Evolutionary conservation across 2,797 vertebrate genomes (phyloP).

Genomic region (Spheniscus humboldti): DNA sequence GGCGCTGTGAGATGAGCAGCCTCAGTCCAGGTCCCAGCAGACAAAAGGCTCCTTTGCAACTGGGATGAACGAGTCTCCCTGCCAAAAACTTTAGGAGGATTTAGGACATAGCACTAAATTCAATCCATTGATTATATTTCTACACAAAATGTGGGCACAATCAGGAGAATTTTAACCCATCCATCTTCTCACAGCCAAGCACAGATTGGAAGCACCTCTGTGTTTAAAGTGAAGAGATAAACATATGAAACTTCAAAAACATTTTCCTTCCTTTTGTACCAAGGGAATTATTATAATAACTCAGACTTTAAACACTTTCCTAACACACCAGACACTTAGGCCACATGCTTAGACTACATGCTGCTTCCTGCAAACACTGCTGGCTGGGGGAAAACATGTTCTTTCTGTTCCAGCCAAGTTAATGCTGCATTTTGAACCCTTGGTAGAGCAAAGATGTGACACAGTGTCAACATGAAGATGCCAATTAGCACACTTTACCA

Average conservation of each 20-base stretch:
- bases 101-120: background rate
- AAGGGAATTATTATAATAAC: background rate
- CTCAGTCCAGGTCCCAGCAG: background rate
- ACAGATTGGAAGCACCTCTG: background rate
- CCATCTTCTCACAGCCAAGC: background rate
- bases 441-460: slow-evolving; percentile 37
- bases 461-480: slow-evolving; percentile 35
- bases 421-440: slow-evolving; percentile 43
- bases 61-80: background rate
- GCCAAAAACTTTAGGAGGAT: background rate
- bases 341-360: background rate
- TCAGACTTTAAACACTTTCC: slow-evolving; percentile 24
- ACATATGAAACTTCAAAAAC: background rate
- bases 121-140: background rate
- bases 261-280: background rate
- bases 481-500: slow-evolving; percentile 55
- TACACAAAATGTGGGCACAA: background rate
- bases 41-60: background rate
- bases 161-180: background rate
- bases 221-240: background rate
- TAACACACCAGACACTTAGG: background rate
- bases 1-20: fast-evolving
- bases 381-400: background rate
- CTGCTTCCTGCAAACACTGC: slow-evolving; percentile 35
- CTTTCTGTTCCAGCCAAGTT: slow-evolving; percentile 40